Evolutionary conservation across 2,797 vertebrate genomes (phyloP), one percentile per base, ranked within the genome.

Genomic region (Falco columbarius): DNA sequence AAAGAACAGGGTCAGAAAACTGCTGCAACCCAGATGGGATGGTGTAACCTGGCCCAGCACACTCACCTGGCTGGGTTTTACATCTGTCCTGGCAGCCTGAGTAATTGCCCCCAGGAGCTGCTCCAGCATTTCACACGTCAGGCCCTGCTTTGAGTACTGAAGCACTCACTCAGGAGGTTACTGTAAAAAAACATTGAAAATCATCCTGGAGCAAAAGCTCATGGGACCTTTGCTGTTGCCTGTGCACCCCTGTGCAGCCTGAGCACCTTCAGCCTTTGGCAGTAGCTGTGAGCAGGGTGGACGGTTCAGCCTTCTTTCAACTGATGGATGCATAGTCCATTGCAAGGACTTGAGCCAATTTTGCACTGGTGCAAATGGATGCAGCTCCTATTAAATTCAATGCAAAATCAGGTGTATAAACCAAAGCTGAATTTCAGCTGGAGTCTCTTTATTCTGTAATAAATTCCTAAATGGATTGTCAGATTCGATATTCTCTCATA

Each of bases 401-500:
- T 49, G 55, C n/a, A 32, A 92, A 73, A 11, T 11, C 2, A 6
- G 32, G 27, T 3, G 4, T 85, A 18, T 14, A 58, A 82, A 89
- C 56, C 40, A 81, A 95, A 95, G 65, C 56, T 89, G 71, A 67
- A 42, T 90, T 93, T 92, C 68, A 83, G 13, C 52, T 80, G 49
- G 47, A 66, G 70, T 54, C 82, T 95, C 95, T 97, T 95, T 95
- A 89, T 95, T 90, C 81, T 81, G 51, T 89, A 96, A 97, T 97
- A 95, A 95, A 92, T 93, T 88, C 70, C 66, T 95, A 94, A 77
- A 81, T 30, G 51, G 84, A 15, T 70, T 73, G 89, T 93, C 81
- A 80, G 89, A 81, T 91, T 81, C 93, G 24, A 94, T 94, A 92
- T 90, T 95, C 61, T 89, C 73, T 94, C 83, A 75, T 55, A 79